Conservation (phyloP, 2,888 invertebrate species). For the Eristalinus aeneus region DNA sequence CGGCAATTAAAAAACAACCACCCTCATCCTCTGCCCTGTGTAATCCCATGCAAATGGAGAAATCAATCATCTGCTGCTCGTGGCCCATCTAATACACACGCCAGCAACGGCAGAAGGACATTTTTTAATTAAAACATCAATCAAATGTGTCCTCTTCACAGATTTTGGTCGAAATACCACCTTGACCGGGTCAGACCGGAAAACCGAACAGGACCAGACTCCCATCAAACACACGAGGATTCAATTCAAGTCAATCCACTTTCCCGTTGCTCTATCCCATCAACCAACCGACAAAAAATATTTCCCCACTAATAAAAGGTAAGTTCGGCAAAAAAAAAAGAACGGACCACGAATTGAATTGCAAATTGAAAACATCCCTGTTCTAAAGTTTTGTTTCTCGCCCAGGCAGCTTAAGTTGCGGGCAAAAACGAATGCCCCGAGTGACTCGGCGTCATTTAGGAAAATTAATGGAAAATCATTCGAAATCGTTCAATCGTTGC, state of each 20-base stretch:
- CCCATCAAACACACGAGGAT: constrained; percentile 38
- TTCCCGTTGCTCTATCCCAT: constrained; percentile 36
- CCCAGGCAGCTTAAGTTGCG: neutral
- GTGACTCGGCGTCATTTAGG: constrained; percentile 69
- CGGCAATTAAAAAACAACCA: constrained; percentile 27
- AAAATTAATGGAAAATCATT: constrained; percentile 72
- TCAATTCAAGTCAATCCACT: constrained; percentile 42
- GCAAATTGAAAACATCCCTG: constrained; percentile 55
- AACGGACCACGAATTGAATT: constrained; percentile 33
- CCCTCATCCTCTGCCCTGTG: constrained; percentile 8
- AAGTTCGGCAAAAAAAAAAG: constrained; percentile 28
- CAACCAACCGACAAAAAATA: constrained; percentile 38
- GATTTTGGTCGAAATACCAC: constrained; percentile 10
- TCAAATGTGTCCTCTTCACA: constrained; percentile 55
- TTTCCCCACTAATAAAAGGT: constrained; percentile 56
- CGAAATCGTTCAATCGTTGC: constrained; percentile 52
- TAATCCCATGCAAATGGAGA: constrained; percentile 41
- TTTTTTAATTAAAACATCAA: constrained; percentile 72
- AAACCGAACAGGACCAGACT: constrained; percentile 18
- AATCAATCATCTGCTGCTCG: constrained; percentile 44
- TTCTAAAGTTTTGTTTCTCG: constrained; percentile 44
- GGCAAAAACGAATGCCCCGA: constrained; percentile 21
- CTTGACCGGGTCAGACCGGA: constrained; percentile 45
- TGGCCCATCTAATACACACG: constrained; percentile 37
- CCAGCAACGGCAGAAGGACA: constrained; percentile 9